Conservation (phyloP, 2,888 invertebrate species). For the Brachyptera risi region DNA sequence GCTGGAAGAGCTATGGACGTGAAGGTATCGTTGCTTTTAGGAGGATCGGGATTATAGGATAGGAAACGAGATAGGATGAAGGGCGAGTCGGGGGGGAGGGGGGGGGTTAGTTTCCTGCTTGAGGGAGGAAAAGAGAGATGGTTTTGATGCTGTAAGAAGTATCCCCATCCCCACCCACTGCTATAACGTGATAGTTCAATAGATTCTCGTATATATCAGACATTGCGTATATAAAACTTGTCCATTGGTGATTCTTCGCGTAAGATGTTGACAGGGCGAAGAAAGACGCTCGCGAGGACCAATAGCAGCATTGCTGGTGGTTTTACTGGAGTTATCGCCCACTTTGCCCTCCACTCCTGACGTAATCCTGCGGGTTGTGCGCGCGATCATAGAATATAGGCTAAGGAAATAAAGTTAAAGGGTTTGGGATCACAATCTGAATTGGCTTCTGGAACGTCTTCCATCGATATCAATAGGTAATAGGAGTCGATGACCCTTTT, state of each 20-base stretch:
- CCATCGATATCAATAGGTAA: not conserved
- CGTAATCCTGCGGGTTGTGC: not conserved
- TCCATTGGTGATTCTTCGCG: conserved; percentile 8
- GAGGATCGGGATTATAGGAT: conserved; percentile 25
- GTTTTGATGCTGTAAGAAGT: not conserved
- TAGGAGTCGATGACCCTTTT: not conserved
- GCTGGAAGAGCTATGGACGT: conserved; percentile 27
- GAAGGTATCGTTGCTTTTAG: conserved; percentile 28
- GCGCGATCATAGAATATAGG: not conserved
- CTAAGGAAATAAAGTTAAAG: conserved; percentile 21
- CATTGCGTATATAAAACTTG: not conserved
- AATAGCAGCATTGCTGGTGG: not conserved
- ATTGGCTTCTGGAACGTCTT: not conserved
- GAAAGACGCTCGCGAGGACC: conserved; percentile 2
- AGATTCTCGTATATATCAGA: conserved; percentile 10
- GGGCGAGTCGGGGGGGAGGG: not conserved
- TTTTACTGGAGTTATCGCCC: conserved; percentile 10
- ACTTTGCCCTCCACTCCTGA: too few relatives aligned
- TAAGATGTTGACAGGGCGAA: not conserved
- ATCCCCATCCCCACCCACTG: too few relatives aligned
- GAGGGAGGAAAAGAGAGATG: conserved; percentile 4
- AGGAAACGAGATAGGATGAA: conserved; percentile 2
- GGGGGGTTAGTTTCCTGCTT: not conserved
- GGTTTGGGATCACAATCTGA: conserved; percentile 7
- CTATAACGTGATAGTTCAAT: conserved; percentile 11